Evolutionary conservation across 2,888 invertebrate genomes (phyloP).

Genomic region (Habrosyne pyritoides): DNA sequence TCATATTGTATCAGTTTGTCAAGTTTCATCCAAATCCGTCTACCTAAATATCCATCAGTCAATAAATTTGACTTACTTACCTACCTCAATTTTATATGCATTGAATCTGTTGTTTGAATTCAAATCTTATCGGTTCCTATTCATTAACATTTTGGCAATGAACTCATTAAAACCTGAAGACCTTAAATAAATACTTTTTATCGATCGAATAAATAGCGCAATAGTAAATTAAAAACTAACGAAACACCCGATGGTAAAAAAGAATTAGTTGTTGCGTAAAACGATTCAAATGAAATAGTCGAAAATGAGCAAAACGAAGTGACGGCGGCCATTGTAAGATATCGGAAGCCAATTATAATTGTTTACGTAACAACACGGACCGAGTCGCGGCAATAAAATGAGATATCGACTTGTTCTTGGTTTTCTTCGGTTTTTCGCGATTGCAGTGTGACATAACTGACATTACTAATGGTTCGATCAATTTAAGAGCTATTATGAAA

Average conservation of each 20-base stretch:
- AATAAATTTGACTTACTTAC: too few relatives aligned
- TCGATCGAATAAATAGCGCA: constrained; percentile 28
- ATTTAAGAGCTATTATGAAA: neutral
- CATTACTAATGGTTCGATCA: neutral
- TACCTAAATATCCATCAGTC: too few relatives aligned
- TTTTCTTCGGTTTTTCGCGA: constrained; percentile 1
- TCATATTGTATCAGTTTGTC: too few relatives aligned
- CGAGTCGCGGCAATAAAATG: neutral
- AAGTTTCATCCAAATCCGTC: too few relatives aligned
- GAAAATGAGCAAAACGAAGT: constrained; percentile 17
- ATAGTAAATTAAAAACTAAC: constrained; percentile 22
- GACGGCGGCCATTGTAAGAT: neutral
- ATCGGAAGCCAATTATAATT: constrained; percentile 7
- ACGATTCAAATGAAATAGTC: constrained; percentile 34
- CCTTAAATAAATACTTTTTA: constrained; percentile 23
- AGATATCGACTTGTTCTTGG: neutral
- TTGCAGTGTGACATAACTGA: neutral
- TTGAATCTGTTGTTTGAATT: too few relatives aligned
- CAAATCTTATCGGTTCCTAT: too few relatives aligned
- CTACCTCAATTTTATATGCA: too few relatives aligned
- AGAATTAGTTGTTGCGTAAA: constrained; percentile 35
- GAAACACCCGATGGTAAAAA: constrained; percentile 24
- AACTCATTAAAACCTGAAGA: constrained; percentile 32
- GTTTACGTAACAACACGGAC: neutral
- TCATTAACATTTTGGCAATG: constrained; percentile 34